Base-by-base conservation (phyloP, 2,888 invertebrate species). In the Mechanitis mazaeus region DNA sequence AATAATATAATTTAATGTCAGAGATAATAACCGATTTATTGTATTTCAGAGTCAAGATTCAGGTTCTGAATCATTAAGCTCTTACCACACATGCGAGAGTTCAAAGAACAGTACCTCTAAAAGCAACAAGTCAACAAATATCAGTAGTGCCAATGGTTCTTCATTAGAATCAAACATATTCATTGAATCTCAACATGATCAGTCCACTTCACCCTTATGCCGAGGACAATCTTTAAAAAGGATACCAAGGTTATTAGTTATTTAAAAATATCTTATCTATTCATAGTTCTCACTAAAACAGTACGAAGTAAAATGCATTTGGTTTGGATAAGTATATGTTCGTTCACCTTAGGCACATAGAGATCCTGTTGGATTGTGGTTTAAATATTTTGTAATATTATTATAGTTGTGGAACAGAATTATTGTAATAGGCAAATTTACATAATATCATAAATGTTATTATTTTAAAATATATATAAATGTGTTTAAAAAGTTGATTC, bases 151-250 rank as follows among this genome's bases (percentile, higher is more conserved):
- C 47, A 83, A 80, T 68, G 83, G 79, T 1, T 88, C 84, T 0
- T 83, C 88, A 5, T 68, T 84, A 45, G 85, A 92, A 68, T 91
- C 91, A 35, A 85, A 91, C 54, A 70, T 78, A 3, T 68, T 81
- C 12, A 80, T 81, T 33, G 89, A 92, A 69, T 83, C 90, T 1
- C 91, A 91, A 63, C 88, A 89, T 68, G 91, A 92, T 70, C 87
- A 92, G 58, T 92, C 92, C 3, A 90, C 91, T 66, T 93, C 87
- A 69, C 92, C 87, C 72, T 80, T 91, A 3, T 92, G 92, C 72
- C 90, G 93, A 79, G 84, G 87, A 33, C 85, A 87, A 59, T 84
- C 90, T 33, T 75, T 90, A 58, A 90, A 89, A 66, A 83, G 88
- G 68, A 88, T 90, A 78, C 90, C 90, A 2, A 90, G 89, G 89